Evolutionary conservation across 2,888 invertebrate genomes (phyloP).

Genomic region (Scaptomyza cyrtandrae): DNA sequence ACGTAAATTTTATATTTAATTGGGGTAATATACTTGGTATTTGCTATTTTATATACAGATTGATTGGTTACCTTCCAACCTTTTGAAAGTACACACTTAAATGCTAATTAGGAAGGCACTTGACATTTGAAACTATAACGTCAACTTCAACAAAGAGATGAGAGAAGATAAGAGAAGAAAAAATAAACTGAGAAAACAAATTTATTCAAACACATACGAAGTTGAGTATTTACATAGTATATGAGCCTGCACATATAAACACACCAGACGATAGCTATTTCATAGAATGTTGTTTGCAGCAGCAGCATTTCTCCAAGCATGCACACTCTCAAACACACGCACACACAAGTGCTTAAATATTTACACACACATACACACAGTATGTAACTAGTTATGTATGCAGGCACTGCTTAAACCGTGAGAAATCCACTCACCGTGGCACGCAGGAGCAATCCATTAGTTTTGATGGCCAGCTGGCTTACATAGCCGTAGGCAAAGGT

Average conservation of each 20-base stretch:
- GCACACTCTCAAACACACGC: background rate
- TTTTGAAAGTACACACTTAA: conserved; percentile 48
- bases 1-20: conserved; percentile 22
- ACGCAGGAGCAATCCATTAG: conserved; percentile 57
- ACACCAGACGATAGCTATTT: conserved; percentile 9
- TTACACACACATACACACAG: background rate
- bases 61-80: conserved; percentile 21
- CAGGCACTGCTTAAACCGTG: background rate
- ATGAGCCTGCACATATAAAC: conserved; percentile 9
- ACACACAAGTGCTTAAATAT: background rate
- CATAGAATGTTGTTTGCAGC: conserved; percentile 26
- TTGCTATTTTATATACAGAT: conserved; percentile 37
- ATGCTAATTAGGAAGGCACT: conserved; percentile 75
- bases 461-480: conserved; percentile 22
- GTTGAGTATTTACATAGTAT: conserved; percentile 9
- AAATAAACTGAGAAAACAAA: conserved; percentile 10
- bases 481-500: conserved; percentile 2
- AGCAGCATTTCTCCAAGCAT: background rate
- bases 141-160: conserved; percentile 48
- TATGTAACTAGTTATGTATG: conserved; percentile 2
- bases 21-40: conserved; percentile 18
- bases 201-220: conserved; percentile 8
- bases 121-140: conserved; percentile 66
- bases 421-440: conserved; percentile 32
- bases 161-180: conserved; percentile 17